Percentiles rank a stretch among this genome's conserved stretches.
Evolutionary conservation across 2,113 vertebrate species (phyloP).

Genomic region (Rhodinocichla rosea): DNA sequence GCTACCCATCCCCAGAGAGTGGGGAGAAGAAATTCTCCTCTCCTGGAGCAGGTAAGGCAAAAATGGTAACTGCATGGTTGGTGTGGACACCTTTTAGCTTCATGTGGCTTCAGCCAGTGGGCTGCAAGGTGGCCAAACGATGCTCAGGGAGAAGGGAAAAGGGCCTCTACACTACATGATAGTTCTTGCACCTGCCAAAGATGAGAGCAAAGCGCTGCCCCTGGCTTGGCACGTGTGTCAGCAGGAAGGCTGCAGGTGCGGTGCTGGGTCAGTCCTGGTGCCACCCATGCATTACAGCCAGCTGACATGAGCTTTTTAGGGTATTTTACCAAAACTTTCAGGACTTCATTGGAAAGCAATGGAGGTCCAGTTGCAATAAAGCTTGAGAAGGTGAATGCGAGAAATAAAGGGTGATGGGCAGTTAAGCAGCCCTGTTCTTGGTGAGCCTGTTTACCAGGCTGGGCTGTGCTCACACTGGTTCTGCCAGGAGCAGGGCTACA

Average conservation of each 20-base stretch:
- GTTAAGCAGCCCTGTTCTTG: not conserved
- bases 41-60: not conserved
- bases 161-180: rapidly evolving
- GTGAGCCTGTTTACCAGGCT: not conserved
- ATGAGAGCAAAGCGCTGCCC: not conserved
- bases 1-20: not conserved
- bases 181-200: not conserved
- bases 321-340: not conserved
- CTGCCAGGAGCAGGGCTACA: not conserved
- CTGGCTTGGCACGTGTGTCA: not conserved
- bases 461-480: not conserved
- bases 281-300: not conserved
- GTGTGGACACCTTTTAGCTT: not conserved
- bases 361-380: not conserved
- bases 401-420: not conserved
- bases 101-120: rapidly evolving
- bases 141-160: not conserved
- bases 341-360: not conserved
- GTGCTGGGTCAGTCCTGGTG: not conserved
- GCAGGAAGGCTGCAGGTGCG: not conserved
- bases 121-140: not conserved
- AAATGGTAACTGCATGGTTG: not conserved
- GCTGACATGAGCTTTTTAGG: not conserved
- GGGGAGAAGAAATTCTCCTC: not conserved
- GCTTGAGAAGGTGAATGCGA: not conserved